Evolutionary conservation across 2,888 invertebrate species (phyloP), one percentile per base, ranked within the genome.

Genomic region (Cataglyphis livida): DNA sequence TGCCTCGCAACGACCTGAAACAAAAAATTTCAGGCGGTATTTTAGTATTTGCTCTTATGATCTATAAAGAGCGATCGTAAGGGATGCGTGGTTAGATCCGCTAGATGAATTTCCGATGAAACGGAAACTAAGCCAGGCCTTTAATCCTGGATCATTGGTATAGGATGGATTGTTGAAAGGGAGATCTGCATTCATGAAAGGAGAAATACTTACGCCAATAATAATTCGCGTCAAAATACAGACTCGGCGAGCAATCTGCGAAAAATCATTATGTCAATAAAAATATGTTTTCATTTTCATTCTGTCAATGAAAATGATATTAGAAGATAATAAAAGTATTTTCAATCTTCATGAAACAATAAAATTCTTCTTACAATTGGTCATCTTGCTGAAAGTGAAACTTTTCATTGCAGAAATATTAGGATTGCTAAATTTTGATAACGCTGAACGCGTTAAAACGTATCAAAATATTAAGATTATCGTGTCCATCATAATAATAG

Each of bases 1-100:
- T 41, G 12, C 6, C 12, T 7, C n/a, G 54, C 12, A 9, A 70
- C 25, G 32, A 68, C 65, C 89, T 85, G 86, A 83, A 86, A 87
- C 87, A 89, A 32, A 90, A 90, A 87, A 68, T 21, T 71, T 57
- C 74, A 82, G 41, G 71, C 25, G 38, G 25, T 54, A 25, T 70
- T 64, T 92, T 87, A 91, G 86, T 89, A 85, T n/a, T 71, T 88
- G 88, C 68, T 79, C 91, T 82, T 74, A 10, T 44, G 18, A 78
- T 41, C 7, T 35, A 12, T 7, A 9, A 71, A 15, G 41, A 28
- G 1, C 21, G 21, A 25, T 71, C 44, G 21, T 21, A 25, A 3
- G 7, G n/a, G 15, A 4, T 28, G 18, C 15, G 15, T n/a, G 18
- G 12, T 61, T n/a, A 9, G 10, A 15, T 76, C 75, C 5, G 35